These are phyloP conservation scores for Chloromyia formosa DNA, from an alignment of 2,888 invertebrate species.

Conservation along the genomic window DNA sequence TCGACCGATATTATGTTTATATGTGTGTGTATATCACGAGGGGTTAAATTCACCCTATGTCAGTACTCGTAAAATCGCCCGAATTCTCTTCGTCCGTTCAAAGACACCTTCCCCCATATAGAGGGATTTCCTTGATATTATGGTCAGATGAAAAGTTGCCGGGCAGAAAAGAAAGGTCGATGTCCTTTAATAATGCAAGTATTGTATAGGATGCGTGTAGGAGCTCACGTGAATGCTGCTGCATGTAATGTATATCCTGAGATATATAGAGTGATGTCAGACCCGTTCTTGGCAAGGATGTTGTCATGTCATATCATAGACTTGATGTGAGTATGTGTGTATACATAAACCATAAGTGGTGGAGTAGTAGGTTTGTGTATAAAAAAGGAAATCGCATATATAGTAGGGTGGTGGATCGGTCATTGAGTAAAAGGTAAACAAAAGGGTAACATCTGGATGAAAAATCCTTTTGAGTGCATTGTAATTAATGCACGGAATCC, in stretches of 20 bases:
- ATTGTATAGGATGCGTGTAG: no score
- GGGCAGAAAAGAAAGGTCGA: background rate
- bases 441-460: slow-evolving; percentile 10
- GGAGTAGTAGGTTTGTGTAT: no score
- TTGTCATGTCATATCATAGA: no score
- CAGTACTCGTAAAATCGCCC: no score
- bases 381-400: background rate
- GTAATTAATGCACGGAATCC: background rate
- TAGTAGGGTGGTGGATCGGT: background rate
- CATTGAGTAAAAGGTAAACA: background rate
- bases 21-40: background rate
- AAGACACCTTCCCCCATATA: background rate
- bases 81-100: background rate
- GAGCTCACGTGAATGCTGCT: background rate
- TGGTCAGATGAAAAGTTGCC: slow-evolving; percentile 2
- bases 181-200: background rate
- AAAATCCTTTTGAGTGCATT: background rate
- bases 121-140: background rate
- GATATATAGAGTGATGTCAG: no score
- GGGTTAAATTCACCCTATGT: background rate
- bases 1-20: no score
- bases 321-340: background rate
- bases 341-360: no score
- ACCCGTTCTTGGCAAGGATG: no score
- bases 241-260: no score